A percentile compares a stretch with the other conserved stretches of the same genome.
Conservation (phyloP, 2,113 vertebrate species). For the Dolichallabes microphthalmus region DNA sequence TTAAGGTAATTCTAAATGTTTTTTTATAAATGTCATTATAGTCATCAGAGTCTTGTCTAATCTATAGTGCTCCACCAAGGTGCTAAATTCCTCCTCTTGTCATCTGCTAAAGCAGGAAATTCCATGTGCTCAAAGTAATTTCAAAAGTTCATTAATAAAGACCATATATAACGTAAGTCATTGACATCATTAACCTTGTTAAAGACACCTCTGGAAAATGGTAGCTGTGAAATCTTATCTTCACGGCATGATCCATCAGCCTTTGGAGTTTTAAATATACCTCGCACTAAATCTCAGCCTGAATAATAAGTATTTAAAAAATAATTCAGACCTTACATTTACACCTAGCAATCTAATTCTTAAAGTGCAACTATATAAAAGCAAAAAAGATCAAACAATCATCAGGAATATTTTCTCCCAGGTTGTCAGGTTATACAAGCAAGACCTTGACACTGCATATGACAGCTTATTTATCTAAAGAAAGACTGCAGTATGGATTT, state of each 20-base stretch:
- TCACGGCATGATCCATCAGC: not conserved
- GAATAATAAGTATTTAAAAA: not conserved
- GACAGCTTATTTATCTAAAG: conserved; percentile 17
- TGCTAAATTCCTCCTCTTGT: not conserved
- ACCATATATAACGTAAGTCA: not conserved
- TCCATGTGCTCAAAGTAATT: not conserved
- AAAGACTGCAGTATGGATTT: conserved; percentile 10
- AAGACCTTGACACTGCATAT: not conserved
- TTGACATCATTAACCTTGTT: not conserved
- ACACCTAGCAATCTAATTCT: not conserved
- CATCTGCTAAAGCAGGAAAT: not conserved
- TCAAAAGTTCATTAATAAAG: conserved; percentile 4
- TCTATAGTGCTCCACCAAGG: not conserved
- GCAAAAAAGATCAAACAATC: not conserved
- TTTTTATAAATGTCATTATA: not conserved
- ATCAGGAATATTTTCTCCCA: not conserved
- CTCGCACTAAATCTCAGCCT: no score
- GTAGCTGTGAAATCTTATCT: not conserved
- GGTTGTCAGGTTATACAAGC: not conserved
- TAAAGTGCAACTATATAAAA: not conserved
- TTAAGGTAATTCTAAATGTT: not conserved
- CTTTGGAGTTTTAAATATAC: conserved; percentile 12
- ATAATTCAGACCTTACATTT: conserved; percentile 12
- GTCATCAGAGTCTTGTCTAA: not conserved
- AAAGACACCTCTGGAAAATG: conserved; percentile 1